Evolutionary conservation across 2,113 vertebrate genomes (phyloP), one percentile per base, ranked within the genome.

Genomic region (Lasiurus borealis): DNA sequence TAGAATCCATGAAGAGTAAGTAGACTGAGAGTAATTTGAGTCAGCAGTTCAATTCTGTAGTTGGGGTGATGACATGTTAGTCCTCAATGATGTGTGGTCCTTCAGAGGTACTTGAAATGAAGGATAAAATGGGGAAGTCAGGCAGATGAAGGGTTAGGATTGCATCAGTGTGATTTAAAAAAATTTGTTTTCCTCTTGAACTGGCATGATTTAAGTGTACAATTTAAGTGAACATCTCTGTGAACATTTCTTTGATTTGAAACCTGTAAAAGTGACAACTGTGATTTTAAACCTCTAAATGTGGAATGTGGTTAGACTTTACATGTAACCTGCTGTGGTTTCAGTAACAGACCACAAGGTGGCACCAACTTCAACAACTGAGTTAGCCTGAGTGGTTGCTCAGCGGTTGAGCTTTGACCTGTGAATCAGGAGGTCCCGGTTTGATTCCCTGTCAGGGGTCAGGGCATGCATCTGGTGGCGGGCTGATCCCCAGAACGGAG

Each of bases 291-390:
- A 82, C 91, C 23, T 31, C 0, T 14, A 73, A n/a, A 52, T 52
- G 50, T 50, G 48, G 48, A 46, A 31, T 66, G 73, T 81, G 57
- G 4, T 59, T 89, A 52, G 46, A 76, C 29, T 93, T 69, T 36
- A 48, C 46, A 36, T 9, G 48, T 40, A 81, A 36, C 36, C n/a
- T 89, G 31, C 54, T 93, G 93, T 91, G 6, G 12, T 96, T 95
- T 81, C 75, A 89, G 3, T 8, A 66, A 8, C 29, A 11, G 25
- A 7, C 96, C 97, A 96, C 92, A 85, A 91, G 95, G 92, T 96
- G 96, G 96, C 95, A 52, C 73, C 78, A 88, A 44, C 3, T n/a
- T 69, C 78, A 85, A 76, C 85, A 48, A 25, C 52, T 92, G 44
- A 8, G 15, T 92, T 80, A 72, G 31, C 27, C 48, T 25, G 9